These are phyloP conservation scores for Sus cebifrons DNA, from an alignment of 2,797 vertebrate genomes.

Conservation along the genomic window DNA sequence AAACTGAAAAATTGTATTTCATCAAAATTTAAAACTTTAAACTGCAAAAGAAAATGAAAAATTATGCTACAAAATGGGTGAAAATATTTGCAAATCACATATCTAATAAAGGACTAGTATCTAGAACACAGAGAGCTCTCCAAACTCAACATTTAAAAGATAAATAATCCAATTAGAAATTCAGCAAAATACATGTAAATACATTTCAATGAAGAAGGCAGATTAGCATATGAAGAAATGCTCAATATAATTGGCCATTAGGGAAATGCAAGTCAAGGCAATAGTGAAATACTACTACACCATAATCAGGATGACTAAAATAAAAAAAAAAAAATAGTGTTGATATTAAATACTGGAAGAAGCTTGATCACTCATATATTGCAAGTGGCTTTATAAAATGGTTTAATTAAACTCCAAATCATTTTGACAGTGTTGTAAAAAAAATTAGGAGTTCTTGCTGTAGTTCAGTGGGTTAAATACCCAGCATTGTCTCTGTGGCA, in stretches of 20 bases:
- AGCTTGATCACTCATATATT: background rate
- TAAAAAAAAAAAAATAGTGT: background rate
- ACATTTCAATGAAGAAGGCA: background rate
- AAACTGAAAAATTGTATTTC: background rate
- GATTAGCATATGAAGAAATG: background rate
- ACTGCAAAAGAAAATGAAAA: background rate
- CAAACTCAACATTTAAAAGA: background rate
- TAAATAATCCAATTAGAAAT: background rate
- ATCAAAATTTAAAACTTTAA: background rate
- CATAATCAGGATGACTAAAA: background rate
- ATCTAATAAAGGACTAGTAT: background rate
- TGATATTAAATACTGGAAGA: background rate
- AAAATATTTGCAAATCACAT: background rate
- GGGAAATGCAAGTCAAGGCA: background rate
- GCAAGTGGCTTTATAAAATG: background rate
- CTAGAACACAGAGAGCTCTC: background rate
- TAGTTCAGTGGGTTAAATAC: too few species aligned
- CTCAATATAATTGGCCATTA: background rate
- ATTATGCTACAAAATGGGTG: background rate
- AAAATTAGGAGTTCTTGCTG: background rate
- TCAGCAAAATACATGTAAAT: background rate
- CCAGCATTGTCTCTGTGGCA: too few species aligned
- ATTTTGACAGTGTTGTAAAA: background rate
- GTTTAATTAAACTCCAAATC: background rate
- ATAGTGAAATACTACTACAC: background rate